phyloP scores from a whole-genome alignment of 2,888 invertebrate species.

The Copidosoma aretas region DNA sequence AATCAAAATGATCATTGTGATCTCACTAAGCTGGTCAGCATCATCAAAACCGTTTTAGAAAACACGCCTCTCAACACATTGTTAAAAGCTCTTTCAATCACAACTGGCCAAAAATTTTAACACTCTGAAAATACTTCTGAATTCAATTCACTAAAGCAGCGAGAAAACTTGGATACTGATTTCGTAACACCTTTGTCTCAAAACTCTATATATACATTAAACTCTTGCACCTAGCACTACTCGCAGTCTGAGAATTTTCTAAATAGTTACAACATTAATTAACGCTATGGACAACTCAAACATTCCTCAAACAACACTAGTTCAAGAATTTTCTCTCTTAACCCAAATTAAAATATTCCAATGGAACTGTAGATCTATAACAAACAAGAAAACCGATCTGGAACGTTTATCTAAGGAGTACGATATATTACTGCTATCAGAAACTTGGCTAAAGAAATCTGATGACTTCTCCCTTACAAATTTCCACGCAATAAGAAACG shows the following conservation, averaged over 20 bases:
- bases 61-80: too few species aligned
- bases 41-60: too few species aligned
- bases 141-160: too few species aligned
- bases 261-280: too few species aligned
- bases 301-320: background rate
- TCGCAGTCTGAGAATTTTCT: too few species aligned
- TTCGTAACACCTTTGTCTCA: background rate
- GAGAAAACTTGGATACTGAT: background rate
- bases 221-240: too few species aligned
- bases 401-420: background rate
- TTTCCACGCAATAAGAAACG: background rate
- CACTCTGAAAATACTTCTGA: too few species aligned
- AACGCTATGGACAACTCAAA: background rate
- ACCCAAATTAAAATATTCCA: background rate
- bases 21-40: too few species aligned
- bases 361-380: constrained; percentile 5
- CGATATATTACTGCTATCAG: background rate
- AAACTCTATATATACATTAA: background rate
- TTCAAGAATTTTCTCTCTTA: background rate
- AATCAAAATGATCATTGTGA: too few species aligned
- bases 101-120: background rate
- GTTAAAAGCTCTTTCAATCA: background rate
- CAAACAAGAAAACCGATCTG: background rate
- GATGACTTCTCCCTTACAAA: background rate
- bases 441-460: constrained; percentile 2